phyloP scores from a whole-genome alignment of 2,888 invertebrate genomes.

The Aphelenchoides bicaudatus region DNA sequence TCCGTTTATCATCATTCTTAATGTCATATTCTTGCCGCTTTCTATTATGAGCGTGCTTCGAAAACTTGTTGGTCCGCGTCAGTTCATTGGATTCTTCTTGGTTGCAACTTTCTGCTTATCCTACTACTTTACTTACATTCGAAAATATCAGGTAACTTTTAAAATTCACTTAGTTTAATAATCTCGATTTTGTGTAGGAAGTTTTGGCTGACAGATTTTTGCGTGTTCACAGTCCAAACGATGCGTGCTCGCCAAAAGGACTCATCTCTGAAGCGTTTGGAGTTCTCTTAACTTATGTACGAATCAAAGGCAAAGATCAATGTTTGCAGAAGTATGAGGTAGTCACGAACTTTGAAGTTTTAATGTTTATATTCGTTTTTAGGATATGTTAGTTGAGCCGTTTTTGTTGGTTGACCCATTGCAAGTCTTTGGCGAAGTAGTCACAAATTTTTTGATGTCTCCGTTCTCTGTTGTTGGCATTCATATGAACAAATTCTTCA shows the following conservation, averaged over 20 bases:
- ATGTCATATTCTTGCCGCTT: constrained; percentile 23
- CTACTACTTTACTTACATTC: constrained; percentile 31
- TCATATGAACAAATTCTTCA: constrained; percentile 38
- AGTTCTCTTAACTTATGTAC: constrained; percentile 32
- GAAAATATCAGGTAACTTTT: constrained; percentile 31
- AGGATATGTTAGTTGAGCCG: constrained; percentile 36
- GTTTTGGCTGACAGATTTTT: constrained; percentile 30
- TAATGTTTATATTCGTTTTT: constrained; percentile 12
- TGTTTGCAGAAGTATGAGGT: constrained; percentile 34
- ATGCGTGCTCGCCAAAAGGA: constrained; percentile 16
- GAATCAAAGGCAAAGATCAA: constrained; percentile 33
- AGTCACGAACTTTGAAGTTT: not conserved
- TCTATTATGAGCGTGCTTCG: constrained; percentile 14
- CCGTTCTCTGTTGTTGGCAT: constrained; percentile 31
- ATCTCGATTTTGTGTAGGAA: constrained; percentile 26
- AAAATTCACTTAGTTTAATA: constrained; percentile 5
- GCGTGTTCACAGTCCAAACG: constrained; percentile 22
- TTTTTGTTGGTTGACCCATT: constrained; percentile 32
- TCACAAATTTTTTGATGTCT: constrained; percentile 33
- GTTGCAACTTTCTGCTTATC: constrained; percentile 22
- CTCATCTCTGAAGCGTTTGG: constrained; percentile 26
- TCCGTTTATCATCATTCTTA: constrained; percentile 31
- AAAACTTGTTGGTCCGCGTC: constrained; percentile 13
- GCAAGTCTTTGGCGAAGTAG: constrained; percentile 33
- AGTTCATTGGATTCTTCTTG: constrained; percentile 20